Percentiles rank a stretch among this genome's conserved stretches.
phyloP scores from a whole-genome alignment of 1,140 invertebrate species.

The Cydia strobilella region DNA sequence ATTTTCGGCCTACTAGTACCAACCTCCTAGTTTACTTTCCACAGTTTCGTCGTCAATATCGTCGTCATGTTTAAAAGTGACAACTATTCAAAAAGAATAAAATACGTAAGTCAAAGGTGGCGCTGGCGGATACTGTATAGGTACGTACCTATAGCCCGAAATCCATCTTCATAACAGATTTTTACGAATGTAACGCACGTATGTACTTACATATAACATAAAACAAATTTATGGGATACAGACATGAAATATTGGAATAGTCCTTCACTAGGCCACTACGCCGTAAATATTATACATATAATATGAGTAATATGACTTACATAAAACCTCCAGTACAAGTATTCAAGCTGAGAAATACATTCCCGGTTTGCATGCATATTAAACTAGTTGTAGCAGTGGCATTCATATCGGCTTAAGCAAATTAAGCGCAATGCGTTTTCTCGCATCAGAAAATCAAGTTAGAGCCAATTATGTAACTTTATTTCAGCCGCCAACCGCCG shows the following conservation, averaged over 20 bases:
- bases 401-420: conserved; percentile 2
- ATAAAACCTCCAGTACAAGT: not conserved
- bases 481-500: not conserved
- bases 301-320: not conserved
- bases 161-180: not conserved
- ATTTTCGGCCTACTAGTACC: too few species aligned
- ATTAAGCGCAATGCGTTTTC: conserved; percentile 1
- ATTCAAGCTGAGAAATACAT: not conserved
- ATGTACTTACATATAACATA: not conserved
- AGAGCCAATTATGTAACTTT: conserved; percentile 9
- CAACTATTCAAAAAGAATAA: too few species aligned
- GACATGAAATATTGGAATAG: conserved; percentile 1
- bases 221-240: not conserved
- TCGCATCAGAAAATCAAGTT: conserved; percentile 9
- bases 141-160: not conserved
- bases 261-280: not conserved
- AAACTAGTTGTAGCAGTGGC: not conserved
- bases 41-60: too few species aligned
- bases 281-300: not conserved
- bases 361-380: not conserved
- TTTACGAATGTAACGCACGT: not conserved
- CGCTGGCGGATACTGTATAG: not conserved
- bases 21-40: too few species aligned
- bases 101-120: not conserved
- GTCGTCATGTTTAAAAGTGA: too few species aligned